A percentile compares a stretch with the other conserved stretches of the same genome.
These are phyloP conservation scores for Hedya salicella DNA, from an alignment of 2,888 invertebrate genomes.

Conservation along the genomic window DNA sequence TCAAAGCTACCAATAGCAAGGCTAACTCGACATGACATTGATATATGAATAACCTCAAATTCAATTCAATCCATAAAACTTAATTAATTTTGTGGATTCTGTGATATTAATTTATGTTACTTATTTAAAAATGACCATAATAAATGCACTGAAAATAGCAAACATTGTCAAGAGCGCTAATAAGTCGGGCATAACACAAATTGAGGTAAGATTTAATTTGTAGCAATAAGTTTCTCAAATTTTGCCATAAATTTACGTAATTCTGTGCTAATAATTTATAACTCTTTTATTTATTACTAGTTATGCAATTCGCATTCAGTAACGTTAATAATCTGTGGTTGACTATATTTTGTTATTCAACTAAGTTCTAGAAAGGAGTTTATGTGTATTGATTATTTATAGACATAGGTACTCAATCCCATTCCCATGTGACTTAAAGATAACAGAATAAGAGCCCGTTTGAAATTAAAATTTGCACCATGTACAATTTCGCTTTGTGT, in stretches of 20 bases:
- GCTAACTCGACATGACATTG: conserved; percentile 28
- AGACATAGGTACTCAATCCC: neutral
- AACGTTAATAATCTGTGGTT: neutral
- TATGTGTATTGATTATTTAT: conserved; percentile 8
- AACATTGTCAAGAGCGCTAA: conserved; percentile 60
- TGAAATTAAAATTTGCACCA: too few species aligned
- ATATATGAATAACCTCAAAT: conserved; percentile 56
- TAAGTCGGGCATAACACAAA: conserved; percentile 60
- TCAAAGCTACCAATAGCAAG: conserved; percentile 34
- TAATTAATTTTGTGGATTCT: too few species aligned
- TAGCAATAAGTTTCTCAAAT: conserved; percentile 26
- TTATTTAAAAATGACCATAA: conserved; percentile 67
- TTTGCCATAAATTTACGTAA: conserved; percentile 58
- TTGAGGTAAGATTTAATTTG: conserved; percentile 59
- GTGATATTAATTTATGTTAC: conserved; percentile 55
- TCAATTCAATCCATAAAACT: conserved; percentile 48
- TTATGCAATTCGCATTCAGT: neutral
- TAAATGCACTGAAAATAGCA: conserved; percentile 63
- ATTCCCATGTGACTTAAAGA: conserved; percentile 15
- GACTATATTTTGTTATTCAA: neutral
- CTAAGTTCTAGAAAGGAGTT: neutral
- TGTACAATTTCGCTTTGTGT: too few species aligned
- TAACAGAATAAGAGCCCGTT: conserved; percentile 2
- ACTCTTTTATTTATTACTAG: neutral
- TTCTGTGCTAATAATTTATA: conserved; percentile 40